Evolutionary conservation across 2,113 vertebrate species (phyloP), one percentile per base, ranked within the genome.

Genomic region (Elgaria multicarinata): DNA sequence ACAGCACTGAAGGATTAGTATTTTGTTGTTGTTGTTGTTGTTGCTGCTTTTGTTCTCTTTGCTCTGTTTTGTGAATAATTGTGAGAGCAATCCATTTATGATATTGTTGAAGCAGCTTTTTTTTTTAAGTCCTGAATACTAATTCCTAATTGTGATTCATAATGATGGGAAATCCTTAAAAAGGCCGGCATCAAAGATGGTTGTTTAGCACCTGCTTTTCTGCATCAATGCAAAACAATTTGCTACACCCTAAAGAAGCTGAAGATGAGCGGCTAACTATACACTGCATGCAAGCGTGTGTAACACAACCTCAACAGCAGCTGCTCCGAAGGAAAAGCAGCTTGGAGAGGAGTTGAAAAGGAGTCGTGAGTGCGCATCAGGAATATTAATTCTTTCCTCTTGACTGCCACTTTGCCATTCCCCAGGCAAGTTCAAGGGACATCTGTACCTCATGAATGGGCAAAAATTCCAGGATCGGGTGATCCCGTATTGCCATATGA

Each of bases 41-140:
- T 80, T 89, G 90, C 89, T 83, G 24, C 44, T 39, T 12, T 46
- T 69, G 44, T 58, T 89, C 33, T 83, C 89, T 46, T 90, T 33
- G 64, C 12, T 88, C 0, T 85, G 67, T 0, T 91, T 88, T 86
- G 85, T 88, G 82, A 92, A 91, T 93, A 92, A 88, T 91, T 95
- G 90, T 91, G 87, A 89, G 89, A 95, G 74, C 64, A 94, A 96
- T 92, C 90, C 0, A 0, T 89, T 95, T 94, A 67, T 86, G 92
- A 50, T 85, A 71, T 75, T 79, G 46, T 50, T n/a, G n/a, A n/a
- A n/a, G 6, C 67, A 87, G 75, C 67, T 90, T 92, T 92, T 81
- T 42, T 31, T 33, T 16, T 28, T 16, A 42, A 91, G 69, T 93
- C 6, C 76, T 91, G 92, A 94, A 94, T 93, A 86, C 82, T 88